These are phyloP conservation scores for Malurus elegans DNA, from an alignment of 2,113 vertebrate genomes.

Conservation along the genomic window DNA sequence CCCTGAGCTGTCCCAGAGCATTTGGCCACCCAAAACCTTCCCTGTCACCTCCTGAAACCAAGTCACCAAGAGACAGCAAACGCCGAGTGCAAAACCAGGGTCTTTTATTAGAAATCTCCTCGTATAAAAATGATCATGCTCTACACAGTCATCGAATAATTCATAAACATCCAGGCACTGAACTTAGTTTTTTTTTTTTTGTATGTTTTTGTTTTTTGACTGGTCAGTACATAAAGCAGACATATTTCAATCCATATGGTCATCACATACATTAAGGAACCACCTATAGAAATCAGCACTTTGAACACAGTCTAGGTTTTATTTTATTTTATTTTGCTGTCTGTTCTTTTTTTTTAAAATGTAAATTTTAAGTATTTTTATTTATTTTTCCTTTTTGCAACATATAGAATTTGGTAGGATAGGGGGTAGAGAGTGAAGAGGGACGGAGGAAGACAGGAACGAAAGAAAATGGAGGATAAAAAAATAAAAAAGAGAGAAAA, in stretches of 20 bases:
- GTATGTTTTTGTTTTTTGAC: slow-evolving; percentile 76
- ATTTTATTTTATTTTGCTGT: slow-evolving; percentile 65
- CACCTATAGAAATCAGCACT: slow-evolving; percentile 89
- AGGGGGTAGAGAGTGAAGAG: slow-evolving; percentile 10
- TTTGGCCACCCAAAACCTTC: not conserved
- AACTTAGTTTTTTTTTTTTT: slow-evolving; percentile 69
- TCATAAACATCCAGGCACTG: slow-evolving; percentile 98
- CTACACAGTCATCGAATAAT: slow-evolving; percentile 85
- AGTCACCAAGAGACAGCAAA: slow-evolving; percentile 50
- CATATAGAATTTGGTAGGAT: slow-evolving; percentile 62
- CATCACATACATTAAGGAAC: slow-evolving; percentile 88
- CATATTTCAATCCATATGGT: slow-evolving; percentile 84
- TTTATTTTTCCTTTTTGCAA: slow-evolving; percentile 74
- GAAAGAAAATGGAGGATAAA: not conserved
- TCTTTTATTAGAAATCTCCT: slow-evolving; percentile 97
- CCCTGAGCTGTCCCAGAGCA: fast-evolving
- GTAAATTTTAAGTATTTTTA: slow-evolving; percentile 13
- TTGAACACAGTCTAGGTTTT: slow-evolving; percentile 83
- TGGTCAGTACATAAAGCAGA: slow-evolving; percentile 88
- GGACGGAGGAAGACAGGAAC: slow-evolving; percentile 1
- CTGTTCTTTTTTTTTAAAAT: slow-evolving; percentile 45
- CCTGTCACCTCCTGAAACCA: not conserved
- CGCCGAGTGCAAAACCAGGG: slow-evolving; percentile 86
- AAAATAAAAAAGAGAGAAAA: not conserved
- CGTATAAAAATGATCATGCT: slow-evolving; percentile 98